A percentile compares a stretch with the other conserved stretches of the same genome.
These are phyloP conservation scores for Mesaphorura yosii DNA, from an alignment of 1,140 invertebrate species.

Conservation along the genomic window DNA sequence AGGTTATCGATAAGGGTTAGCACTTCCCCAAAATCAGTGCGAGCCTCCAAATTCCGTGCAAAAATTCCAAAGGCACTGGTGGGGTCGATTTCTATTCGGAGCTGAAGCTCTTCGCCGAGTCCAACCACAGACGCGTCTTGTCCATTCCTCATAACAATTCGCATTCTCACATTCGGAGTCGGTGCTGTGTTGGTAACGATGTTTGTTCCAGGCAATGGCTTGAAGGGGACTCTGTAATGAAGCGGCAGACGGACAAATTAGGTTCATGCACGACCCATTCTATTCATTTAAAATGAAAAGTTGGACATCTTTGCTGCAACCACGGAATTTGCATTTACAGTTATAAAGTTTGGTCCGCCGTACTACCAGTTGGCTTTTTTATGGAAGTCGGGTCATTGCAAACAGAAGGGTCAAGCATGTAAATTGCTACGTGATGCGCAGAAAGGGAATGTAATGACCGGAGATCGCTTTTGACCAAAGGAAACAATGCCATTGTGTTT, in stretches of 20 bases:
- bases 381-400: too few species aligned
- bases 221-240: slow-evolving; percentile 34
- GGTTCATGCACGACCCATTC: neutral
- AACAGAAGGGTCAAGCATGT: too few species aligned
- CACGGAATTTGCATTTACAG: too few species aligned
- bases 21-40: slow-evolving; percentile 42
- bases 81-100: slow-evolving; percentile 42
- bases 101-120: slow-evolving; percentile 40
- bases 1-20: slow-evolving; percentile 42
- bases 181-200: slow-evolving; percentile 44
- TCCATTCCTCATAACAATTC: slow-evolving; percentile 39
- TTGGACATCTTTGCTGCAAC: too few species aligned
- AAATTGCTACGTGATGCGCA: too few species aligned
- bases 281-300: too few species aligned
- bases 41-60: slow-evolving; percentile 42
- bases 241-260: neutral
- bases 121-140: slow-evolving; percentile 40
- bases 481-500: too few species aligned
- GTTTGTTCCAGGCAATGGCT: slow-evolving; percentile 34
- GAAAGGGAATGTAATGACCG: too few species aligned
- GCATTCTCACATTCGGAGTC: slow-evolving; percentile 42
- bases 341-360: too few species aligned
- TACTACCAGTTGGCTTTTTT: too few species aligned
- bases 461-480: too few species aligned
- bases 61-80: slow-evolving; percentile 42